phyloP scores from a whole-genome alignment of 2,113 vertebrate genomes.

The Cisticola juncidis region DNA sequence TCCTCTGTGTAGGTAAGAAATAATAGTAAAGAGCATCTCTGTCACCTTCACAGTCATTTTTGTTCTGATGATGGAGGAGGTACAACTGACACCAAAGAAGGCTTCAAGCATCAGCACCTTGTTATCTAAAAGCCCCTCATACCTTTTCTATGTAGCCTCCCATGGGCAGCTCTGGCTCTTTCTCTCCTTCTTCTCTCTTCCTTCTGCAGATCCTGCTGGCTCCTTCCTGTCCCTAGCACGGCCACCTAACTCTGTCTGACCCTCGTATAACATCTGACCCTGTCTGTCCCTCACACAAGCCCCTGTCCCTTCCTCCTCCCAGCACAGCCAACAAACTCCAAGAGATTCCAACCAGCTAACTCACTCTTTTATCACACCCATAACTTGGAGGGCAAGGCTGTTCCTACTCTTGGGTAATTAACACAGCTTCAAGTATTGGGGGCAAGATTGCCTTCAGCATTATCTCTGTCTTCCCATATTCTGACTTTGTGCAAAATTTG shows the following conservation, averaged over 20 bases:
- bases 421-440: neutral
- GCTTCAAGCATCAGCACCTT: neutral
- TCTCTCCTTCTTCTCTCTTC: neutral
- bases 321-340: neutral
- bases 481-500: neutral
- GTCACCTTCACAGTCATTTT: neutral
- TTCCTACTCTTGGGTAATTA: neutral
- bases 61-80: neutral
- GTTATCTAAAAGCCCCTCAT: neutral
- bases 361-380: neutral
- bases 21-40: neutral
- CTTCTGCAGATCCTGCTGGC: neutral
- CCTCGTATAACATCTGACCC: neutral
- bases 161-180: neutral
- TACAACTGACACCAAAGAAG: neutral
- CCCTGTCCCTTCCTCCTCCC: neutral
- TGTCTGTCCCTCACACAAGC: neutral
- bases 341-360: neutral
- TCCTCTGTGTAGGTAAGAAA: neutral
- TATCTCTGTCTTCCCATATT: neutral
- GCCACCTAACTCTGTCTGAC: neutral
- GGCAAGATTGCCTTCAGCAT: neutral
- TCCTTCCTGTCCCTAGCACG: neutral
- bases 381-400: neutral
- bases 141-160: neutral